These are phyloP conservation scores for Leptinotarsa haldemani DNA, from an alignment of 2,888 invertebrate species.

Conservation along the genomic window DNA sequence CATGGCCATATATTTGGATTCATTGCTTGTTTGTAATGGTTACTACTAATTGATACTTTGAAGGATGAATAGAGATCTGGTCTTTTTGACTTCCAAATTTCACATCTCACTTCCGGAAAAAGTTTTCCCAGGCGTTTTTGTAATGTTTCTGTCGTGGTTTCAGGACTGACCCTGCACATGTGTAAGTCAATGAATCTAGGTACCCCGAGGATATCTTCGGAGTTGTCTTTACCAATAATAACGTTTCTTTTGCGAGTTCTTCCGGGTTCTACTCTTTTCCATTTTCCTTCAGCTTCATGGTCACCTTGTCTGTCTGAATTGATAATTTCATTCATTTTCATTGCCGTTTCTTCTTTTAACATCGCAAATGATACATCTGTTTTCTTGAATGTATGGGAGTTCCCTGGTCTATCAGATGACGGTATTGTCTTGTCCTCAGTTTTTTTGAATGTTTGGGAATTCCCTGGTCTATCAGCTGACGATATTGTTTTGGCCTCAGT, in stretches of 20 bases:
- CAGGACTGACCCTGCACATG: constrained; percentile 15
- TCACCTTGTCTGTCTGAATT: constrained; percentile 7
- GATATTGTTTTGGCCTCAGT: background rate
- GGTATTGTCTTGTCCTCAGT: background rate
- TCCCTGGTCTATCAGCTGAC: background rate
- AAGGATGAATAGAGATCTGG: constrained; percentile 20
- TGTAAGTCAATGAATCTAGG: constrained; percentile 20
- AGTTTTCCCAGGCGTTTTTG: constrained; percentile 6
- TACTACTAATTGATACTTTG: constrained; percentile 10
- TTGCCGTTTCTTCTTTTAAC: background rate
- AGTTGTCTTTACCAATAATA: constrained; percentile 21
- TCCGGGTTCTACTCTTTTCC: constrained; percentile 10
- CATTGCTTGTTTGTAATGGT: constrained; percentile 16
- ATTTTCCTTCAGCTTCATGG: background rate
- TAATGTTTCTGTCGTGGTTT: constrained; percentile 8
- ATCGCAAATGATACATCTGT: background rate
- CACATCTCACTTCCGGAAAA: constrained; percentile 15
- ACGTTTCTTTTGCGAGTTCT: background rate
- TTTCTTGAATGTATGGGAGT: background rate
- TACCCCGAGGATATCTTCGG: constrained; percentile 1
- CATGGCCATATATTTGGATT: constrained; percentile 20
- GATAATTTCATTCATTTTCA: constrained; percentile 13
- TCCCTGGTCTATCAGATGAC: background rate
- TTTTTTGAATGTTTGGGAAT: background rate
- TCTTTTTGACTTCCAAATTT: constrained; percentile 16